Percentiles rank a stretch among this genome's conserved stretches.
Evolutionary conservation across 1,140 invertebrate species (phyloP).

Genomic region (Bombus superbus): DNA sequence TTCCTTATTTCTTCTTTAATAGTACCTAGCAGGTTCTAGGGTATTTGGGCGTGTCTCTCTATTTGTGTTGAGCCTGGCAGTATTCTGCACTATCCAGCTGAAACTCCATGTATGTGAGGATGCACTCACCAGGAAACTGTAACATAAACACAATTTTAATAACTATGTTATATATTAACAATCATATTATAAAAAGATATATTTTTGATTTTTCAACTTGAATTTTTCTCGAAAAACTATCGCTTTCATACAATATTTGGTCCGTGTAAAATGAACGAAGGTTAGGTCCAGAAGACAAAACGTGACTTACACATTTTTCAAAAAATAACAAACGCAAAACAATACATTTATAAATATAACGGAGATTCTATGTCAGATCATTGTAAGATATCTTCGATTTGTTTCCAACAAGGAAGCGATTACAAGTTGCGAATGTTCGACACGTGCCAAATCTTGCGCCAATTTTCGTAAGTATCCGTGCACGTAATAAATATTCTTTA

Average conservation of each 20-base stretch:
- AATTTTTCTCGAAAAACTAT: not conserved
- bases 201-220: too few species aligned
- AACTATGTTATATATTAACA: too few species aligned
- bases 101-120: slow-evolving; percentile 98
- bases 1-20: slow-evolving; percentile 57
- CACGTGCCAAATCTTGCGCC: slow-evolving; percentile 38
- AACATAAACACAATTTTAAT: slow-evolving; percentile 58
- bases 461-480: not conserved
- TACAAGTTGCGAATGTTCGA: not conserved
- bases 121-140: slow-evolving; percentile 86
- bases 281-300: slow-evolving; percentile 3
- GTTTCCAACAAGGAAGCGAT: not conserved
- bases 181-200: too few species aligned
- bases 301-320: too few species aligned
- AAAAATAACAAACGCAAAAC: not conserved
- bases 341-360: not conserved
- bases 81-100: slow-evolving; percentile 97
- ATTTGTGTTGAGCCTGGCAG: slow-evolving; percentile 98
- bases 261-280: not conserved
- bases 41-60: slow-evolving; percentile 82
- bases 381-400: slow-evolving; percentile 1
- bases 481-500: not conserved
- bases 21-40: slow-evolving; percentile 66
- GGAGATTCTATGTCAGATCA: not conserved
- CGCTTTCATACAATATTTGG: too few species aligned